Conservation (phyloP, 2,113 vertebrate genomes). For the Megalops atlanticus region DNA sequence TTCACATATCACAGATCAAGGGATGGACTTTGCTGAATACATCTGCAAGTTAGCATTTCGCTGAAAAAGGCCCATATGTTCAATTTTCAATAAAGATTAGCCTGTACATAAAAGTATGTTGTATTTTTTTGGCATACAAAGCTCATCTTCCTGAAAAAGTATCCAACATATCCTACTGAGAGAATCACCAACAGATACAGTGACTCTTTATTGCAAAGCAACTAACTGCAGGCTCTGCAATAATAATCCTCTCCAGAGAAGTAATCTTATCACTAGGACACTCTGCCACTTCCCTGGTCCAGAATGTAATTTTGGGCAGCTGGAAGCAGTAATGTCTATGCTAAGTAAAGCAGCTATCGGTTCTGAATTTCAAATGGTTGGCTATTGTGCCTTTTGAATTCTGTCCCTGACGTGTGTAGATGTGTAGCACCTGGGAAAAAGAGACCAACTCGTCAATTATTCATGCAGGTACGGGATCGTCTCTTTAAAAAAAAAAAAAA, state of each 20-base stretch:
- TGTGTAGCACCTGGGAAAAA: neutral
- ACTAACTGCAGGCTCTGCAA: neutral
- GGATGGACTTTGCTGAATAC: neutral
- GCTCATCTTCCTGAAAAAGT: neutral
- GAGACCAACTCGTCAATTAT: constrained; percentile 6
- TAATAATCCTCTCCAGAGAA: constrained; percentile 11
- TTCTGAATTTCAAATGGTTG: constrained; percentile 4
- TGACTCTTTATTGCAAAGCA: neutral
- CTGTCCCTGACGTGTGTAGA: neutral
- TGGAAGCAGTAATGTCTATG: neutral
- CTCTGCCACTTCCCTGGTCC: neutral
- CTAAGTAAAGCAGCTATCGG: constrained; percentile 5
- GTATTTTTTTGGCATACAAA: neutral
- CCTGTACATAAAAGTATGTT: neutral
- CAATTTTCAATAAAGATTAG: neutral
- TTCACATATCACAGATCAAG: neutral
- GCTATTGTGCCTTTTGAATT: constrained; percentile 9
- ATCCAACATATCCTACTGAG: neutral
- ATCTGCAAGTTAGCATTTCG: neutral
- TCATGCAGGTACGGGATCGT: neutral
- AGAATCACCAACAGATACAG: neutral
- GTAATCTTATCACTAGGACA: constrained; percentile 9
- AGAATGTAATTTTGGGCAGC: neutral
- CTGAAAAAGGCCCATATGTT: neutral
- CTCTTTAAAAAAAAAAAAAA: neutral